These are phyloP conservation scores for Drosophila lacteicornis DNA, from an alignment of 1,140 invertebrate genomes.

Conservation along the genomic window DNA sequence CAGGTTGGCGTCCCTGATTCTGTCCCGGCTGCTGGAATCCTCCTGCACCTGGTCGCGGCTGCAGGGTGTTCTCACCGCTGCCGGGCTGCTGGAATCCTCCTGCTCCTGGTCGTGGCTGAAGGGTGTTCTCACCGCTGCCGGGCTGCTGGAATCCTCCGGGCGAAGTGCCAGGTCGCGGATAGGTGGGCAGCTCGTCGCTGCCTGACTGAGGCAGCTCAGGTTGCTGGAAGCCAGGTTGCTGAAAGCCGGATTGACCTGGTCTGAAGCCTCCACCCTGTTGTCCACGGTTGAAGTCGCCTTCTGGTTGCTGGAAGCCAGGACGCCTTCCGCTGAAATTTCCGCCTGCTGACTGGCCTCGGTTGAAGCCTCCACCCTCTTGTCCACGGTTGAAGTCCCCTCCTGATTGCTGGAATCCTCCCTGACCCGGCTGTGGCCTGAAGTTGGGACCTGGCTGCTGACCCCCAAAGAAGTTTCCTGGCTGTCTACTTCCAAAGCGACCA, in stretches of 20 bases:
- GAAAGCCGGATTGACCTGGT: background rate
- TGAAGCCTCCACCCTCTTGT: conserved; percentile 2
- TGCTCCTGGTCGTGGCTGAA: conserved; percentile 14
- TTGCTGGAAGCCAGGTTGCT: conserved; percentile 15
- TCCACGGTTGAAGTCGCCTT: background rate
- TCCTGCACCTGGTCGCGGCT: conserved; percentile 7
- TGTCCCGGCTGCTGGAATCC: conserved; percentile 4
- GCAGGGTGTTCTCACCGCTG: conserved; percentile 6
- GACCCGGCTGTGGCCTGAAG: background rate
- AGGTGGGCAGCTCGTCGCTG: conserved; percentile 3
- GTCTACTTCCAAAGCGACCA: background rate
- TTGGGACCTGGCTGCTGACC: background rate
- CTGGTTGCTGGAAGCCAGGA: conserved; percentile 1
- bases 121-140: conserved; percentile 1
- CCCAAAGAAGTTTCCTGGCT: background rate
- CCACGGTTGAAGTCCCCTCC: conserved; percentile 7
- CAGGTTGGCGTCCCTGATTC: background rate
- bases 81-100: conserved; percentile 1
- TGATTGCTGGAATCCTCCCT: conserved; percentile 5
- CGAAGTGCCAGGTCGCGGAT: background rate
- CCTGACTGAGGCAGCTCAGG: conserved; percentile 1
- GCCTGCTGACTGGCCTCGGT: background rate
- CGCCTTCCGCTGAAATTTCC: background rate
- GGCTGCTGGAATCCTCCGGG: conserved; percentile 4
- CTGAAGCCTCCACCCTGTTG: background rate